Conservation (phyloP, 2,888 invertebrate genomes). For the Ellobium chinense region DNA sequence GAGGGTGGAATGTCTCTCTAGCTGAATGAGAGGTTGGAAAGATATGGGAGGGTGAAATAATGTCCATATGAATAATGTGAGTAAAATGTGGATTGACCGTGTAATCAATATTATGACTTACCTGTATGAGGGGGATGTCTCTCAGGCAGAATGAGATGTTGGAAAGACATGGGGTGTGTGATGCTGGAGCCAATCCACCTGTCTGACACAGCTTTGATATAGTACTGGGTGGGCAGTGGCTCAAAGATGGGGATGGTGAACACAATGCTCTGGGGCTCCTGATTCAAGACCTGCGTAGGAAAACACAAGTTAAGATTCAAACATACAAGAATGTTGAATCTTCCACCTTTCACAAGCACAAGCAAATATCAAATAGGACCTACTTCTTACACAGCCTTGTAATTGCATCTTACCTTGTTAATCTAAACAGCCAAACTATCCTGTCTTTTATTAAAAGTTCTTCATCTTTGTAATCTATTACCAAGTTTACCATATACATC, state of each 20-base stretch:
- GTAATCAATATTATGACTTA: slow-evolving; percentile 70
- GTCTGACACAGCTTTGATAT: slow-evolving; percentile 92
- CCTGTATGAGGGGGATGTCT: slow-evolving; percentile 94
- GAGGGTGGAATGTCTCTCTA: too few species aligned
- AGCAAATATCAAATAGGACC: neutral
- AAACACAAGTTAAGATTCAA: neutral
- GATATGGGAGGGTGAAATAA: too few species aligned
- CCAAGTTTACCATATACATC: too few species aligned
- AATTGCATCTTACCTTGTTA: too few species aligned
- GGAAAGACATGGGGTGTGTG: slow-evolving; percentile 83
- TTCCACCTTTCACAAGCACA: too few species aligned
- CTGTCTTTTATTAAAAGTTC: too few species aligned
- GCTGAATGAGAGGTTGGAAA: too few species aligned
- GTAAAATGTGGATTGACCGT: too few species aligned
- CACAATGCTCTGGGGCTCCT: slow-evolving; percentile 89
- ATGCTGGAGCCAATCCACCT: slow-evolving; percentile 86
- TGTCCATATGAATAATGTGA: too few species aligned
- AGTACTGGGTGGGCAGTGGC: slow-evolving; percentile 93
- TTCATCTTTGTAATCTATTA: too few species aligned
- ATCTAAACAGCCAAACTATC: neutral
- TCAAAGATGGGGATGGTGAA: slow-evolving; percentile 96
- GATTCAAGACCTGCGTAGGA: slow-evolving; percentile 83
- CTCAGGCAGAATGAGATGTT: slow-evolving; percentile 93
- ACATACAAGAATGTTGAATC: neutral
- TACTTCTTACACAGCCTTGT: neutral